Evolutionary conservation across 1,140 invertebrate species (phyloP).

Genomic region (Anastrepha ludens): DNA sequence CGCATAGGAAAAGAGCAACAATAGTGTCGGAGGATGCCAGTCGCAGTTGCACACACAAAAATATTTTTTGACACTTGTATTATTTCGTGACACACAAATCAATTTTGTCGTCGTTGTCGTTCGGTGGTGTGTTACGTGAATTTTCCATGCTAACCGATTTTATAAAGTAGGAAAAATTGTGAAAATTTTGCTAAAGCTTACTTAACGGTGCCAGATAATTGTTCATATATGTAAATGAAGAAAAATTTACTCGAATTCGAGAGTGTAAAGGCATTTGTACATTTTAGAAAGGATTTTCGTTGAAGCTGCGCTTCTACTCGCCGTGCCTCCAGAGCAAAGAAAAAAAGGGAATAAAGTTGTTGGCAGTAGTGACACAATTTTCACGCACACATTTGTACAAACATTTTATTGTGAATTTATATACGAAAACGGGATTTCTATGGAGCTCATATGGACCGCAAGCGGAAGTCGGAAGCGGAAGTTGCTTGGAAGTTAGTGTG

Average conservation of each 20-base stretch:
- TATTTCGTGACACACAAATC: conserved; percentile 74
- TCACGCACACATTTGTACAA: conserved; percentile 57
- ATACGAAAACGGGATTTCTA: neutral
- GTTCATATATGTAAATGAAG: neutral
- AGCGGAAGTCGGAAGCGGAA: conserved; percentile 24
- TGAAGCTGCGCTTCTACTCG: neutral
- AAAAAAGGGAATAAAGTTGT: conserved; percentile 65
- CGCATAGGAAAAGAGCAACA: conserved; percentile 12
- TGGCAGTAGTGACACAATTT: conserved; percentile 68
- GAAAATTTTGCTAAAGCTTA: conserved; percentile 46
- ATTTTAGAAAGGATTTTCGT: neutral
- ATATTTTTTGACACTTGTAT: conserved; percentile 72
- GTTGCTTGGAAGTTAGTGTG: conserved; percentile 17
- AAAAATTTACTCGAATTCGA: neutral
- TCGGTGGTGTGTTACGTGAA: conserved; percentile 69
- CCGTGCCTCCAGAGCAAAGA: neutral
- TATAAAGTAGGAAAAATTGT: conserved; percentile 47
- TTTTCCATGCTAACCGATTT: conserved; percentile 59
- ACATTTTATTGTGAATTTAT: neutral
- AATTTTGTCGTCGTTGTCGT: conserved; percentile 60
- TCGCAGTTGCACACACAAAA: conserved; percentile 11
- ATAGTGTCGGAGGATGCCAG: conserved; percentile 29
- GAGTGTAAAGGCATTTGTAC: neutral
- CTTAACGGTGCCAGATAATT: neutral
- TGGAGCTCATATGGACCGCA: neutral